Conservation (phyloP, 2,888 invertebrate species). For the Pogonocherus hispidulus region DNA sequence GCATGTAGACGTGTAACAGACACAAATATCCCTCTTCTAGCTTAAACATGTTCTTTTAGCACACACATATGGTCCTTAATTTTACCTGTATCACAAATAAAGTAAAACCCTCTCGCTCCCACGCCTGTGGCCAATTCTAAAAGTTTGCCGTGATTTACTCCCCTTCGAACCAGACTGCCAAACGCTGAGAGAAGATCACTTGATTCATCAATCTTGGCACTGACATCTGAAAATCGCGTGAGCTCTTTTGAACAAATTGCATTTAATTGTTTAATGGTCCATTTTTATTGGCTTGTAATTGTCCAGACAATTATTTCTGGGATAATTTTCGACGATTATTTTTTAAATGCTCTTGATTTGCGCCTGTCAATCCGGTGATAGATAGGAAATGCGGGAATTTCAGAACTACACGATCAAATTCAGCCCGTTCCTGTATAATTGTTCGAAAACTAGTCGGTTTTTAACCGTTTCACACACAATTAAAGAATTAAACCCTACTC, state of each 20-base stretch:
- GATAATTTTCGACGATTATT: slow-evolving; percentile 60
- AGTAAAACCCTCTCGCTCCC: neutral
- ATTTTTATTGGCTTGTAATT: slow-evolving; percentile 62
- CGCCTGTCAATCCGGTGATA: slow-evolving; percentile 65
- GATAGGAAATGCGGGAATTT: slow-evolving; percentile 58
- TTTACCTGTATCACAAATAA: too few species aligned
- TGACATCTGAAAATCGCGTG: slow-evolving; percentile 66
- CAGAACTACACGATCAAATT: slow-evolving; percentile 9
- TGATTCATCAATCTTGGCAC: slow-evolving; percentile 63
- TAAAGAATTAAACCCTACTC: slow-evolving; percentile 26
- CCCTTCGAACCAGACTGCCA: slow-evolving; percentile 46
- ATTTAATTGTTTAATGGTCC: slow-evolving; percentile 67
- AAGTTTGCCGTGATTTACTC: slow-evolving; percentile 51
- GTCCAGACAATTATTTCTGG: slow-evolving; percentile 56
- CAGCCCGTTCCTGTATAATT: slow-evolving; percentile 25
- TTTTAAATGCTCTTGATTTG: slow-evolving; percentile 63
- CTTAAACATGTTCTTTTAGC: too few species aligned
- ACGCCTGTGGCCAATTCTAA: slow-evolving; percentile 29
- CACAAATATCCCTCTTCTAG: too few species aligned
- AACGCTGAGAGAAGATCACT: slow-evolving; percentile 49
- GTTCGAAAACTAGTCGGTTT: slow-evolving; percentile 31
- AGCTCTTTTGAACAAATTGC: slow-evolving; percentile 62
- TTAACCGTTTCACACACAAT: slow-evolving; percentile 31
- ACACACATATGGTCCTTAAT: too few species aligned
- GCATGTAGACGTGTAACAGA: too few species aligned